These are phyloP conservation scores for Diachrysia chrysitis DNA, from an alignment of 2,888 invertebrate species.

Conservation along the genomic window DNA sequence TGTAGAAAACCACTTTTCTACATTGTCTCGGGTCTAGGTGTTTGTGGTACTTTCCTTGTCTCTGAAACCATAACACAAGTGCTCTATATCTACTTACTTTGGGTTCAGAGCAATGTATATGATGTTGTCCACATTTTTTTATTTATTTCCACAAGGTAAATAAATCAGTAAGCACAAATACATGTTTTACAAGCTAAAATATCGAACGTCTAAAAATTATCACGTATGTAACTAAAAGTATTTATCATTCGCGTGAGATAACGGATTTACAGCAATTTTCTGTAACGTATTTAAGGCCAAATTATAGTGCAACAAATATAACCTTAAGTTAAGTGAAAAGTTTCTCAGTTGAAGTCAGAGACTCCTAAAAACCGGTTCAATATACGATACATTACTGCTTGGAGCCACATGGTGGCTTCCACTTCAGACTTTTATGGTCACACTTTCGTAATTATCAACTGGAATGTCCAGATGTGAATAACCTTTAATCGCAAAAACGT, in stretches of 20 bases:
- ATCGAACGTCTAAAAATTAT: no score
- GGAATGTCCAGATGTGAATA: conserved; percentile 38
- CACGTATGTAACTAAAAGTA: background rate
- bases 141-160: no score
- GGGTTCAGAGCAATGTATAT: no score
- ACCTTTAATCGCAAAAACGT: conserved; percentile 32
- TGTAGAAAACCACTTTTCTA: no score
- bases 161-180: no score
- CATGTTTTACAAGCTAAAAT: no score
- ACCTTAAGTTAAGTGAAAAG: conserved; percentile 4
- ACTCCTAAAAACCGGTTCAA: conserved; percentile 29
- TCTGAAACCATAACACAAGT: no score
- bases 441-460: conserved; percentile 46
- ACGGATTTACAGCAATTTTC: background rate
- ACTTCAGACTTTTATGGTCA: conserved; percentile 51
- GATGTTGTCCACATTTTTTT: no score
- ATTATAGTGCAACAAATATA: background rate
- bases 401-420: conserved; percentile 32
- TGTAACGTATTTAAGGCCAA: background rate
- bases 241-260: background rate
- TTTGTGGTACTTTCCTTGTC: no score
- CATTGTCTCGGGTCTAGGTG: no score
- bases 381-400: conserved; percentile 31
- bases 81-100: no score
- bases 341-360: conserved; percentile 3